phyloP scores from a whole-genome alignment of 2,888 invertebrate genomes.

The Ceramica pisi region DNA sequence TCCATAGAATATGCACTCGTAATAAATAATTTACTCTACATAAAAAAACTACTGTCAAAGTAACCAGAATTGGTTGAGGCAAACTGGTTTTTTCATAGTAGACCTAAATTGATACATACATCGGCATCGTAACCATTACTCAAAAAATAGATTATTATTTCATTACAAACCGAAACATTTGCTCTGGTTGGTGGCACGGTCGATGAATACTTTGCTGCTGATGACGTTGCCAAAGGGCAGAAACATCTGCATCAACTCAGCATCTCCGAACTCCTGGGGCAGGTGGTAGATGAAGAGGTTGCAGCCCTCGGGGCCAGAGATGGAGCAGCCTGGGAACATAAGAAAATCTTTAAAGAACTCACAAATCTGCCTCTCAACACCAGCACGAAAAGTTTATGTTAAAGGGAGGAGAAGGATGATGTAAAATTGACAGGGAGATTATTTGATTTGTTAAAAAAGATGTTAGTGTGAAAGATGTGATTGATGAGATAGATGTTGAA shows the following conservation, averaged over 20 bases:
- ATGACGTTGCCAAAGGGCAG: conserved; percentile 99
- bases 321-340: conserved; percentile 97
- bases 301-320: conserved; percentile 99
- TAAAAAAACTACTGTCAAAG: not conserved
- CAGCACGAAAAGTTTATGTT: conserved; percentile 43
- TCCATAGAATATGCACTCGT: not conserved
- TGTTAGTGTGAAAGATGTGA: conserved; percentile 10
- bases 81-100: not conserved
- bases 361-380: conserved; percentile 88
- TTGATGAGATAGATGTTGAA: conserved; percentile 23
- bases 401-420: conserved; percentile 5
- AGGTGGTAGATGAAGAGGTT: conserved; percentile 99
- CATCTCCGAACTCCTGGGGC: conserved; percentile 99
- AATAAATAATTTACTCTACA: not conserved
- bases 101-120: not conserved
- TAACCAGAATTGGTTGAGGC: not conserved
- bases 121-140: not conserved
- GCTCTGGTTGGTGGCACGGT: conserved; percentile 99
- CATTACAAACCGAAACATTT: conserved; percentile 98
- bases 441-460: conserved; percentile 5
- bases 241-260: conserved; percentile 99
- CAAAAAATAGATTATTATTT: not conserved
- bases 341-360: conserved; percentile 93
- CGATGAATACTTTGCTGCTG: conserved; percentile 99
- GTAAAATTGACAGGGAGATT: not conserved